Evolutionary conservation across 92 coral and sea anemone species (phyloP).

Genomic region (Actinostola sp.): DNA sequence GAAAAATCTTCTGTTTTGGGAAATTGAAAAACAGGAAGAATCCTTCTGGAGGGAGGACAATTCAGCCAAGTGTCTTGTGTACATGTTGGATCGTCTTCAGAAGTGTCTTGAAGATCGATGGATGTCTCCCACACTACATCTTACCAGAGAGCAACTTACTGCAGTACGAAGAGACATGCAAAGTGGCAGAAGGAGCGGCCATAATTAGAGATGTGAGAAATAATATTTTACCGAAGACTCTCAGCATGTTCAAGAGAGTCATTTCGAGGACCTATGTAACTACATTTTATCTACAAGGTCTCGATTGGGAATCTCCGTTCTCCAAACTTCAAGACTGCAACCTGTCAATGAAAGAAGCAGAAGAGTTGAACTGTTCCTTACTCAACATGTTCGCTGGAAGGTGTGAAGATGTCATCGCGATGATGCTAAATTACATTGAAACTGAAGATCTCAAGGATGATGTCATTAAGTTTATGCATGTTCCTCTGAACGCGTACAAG

Average conservation of each 20-base stretch:
- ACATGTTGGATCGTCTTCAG: slow-evolving; percentile 70
- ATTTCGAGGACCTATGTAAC: slow-evolving; percentile 35
- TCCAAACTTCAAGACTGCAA: slow-evolving; percentile 45
- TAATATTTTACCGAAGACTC: slow-evolving; percentile 47
- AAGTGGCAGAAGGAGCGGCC: slow-evolving; percentile 63
- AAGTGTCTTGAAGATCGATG: slow-evolving; percentile 55
- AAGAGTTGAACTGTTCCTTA: slow-evolving; percentile 33
- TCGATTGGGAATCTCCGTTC: slow-evolving; percentile 28
- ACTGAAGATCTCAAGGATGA: slow-evolving; percentile 2
- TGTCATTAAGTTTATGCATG: slow-evolving; percentile 9
- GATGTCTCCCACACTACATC: slow-evolving; percentile 67
- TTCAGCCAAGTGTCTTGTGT: slow-evolving; percentile 66
- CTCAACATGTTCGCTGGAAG: slow-evolving; percentile 4
- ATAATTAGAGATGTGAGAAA: slow-evolving; percentile 53
- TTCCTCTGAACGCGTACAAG: slow-evolving; percentile 48
- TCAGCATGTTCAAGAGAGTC: slow-evolving; percentile 44
- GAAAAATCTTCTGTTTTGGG: slow-evolving; percentile 78
- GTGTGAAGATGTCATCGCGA: slow-evolving; percentile 50
- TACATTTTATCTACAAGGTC: slow-evolving; percentile 27
- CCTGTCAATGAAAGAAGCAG: slow-evolving; percentile 16
- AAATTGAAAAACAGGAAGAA: slow-evolving; percentile 57
- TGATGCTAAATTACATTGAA: slow-evolving; percentile 4
- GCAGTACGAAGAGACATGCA: slow-evolving; percentile 43
- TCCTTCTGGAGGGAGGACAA: slow-evolving; percentile 70
- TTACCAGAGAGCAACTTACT: slow-evolving; percentile 70